Conservation (phyloP, 1,140 invertebrate genomes). For the Meloidogyne exigua region DNA sequence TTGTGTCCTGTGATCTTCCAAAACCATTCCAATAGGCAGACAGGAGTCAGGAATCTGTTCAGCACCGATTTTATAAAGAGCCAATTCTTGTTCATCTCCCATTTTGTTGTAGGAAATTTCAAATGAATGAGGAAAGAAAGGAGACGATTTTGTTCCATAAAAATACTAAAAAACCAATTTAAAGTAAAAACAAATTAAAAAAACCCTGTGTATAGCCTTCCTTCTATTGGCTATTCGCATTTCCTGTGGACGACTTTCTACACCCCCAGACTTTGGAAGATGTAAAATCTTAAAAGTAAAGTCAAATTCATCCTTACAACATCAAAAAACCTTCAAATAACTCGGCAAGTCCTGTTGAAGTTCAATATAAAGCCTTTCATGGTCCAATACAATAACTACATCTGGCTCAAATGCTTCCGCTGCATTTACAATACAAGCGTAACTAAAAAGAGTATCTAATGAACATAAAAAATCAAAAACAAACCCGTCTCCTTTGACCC, state of each 20-base stretch:
- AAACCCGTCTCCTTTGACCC: constrained; percentile 87
- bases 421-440: constrained; percentile 71
- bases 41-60: constrained; percentile 48
- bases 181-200: constrained; percentile 5
- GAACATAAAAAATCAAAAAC: constrained; percentile 62
- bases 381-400: constrained; percentile 90
- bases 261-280: constrained; percentile 49
- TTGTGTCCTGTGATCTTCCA: constrained; percentile 43
- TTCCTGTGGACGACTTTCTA: constrained; percentile 38
- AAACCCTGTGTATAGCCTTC: constrained; percentile 37
- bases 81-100: constrained; percentile 43
- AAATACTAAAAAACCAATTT: constrained; percentile 43
- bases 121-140: constrained; percentile 36
- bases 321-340: constrained; percentile 37
- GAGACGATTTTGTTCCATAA: constrained; percentile 39
- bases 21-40: constrained; percentile 42
- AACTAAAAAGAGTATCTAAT: constrained; percentile 57
- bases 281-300: constrained; percentile 38
- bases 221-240: constrained; percentile 30
- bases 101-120: constrained; percentile 43
- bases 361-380: constrained; percentile 65
- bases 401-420: constrained; percentile 89
- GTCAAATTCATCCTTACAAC: neutral
- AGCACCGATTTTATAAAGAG: constrained; percentile 40
- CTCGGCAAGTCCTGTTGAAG: constrained; percentile 37